Evolutionary conservation across 2,113 vertebrate species (phyloP).

Genomic region (Mirza zaza): DNA sequence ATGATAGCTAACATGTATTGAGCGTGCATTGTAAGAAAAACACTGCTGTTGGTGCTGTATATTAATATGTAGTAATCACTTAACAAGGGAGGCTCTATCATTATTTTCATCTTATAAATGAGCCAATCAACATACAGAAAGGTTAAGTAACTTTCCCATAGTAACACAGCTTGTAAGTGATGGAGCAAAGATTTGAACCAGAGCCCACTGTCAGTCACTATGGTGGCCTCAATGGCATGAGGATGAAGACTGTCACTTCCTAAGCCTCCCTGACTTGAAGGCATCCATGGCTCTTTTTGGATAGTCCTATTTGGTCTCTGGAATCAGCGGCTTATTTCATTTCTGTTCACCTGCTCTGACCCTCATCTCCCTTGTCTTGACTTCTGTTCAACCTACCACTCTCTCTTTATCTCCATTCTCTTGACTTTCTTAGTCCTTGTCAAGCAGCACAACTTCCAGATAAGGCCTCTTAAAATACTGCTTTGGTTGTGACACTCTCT

Average conservation of each 20-base stretch:
- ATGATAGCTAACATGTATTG: neutral
- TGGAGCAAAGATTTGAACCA: neutral
- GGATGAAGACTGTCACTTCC: neutral
- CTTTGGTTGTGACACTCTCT: neutral
- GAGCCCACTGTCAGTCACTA: neutral
- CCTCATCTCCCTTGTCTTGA: neutral
- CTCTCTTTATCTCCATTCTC: neutral
- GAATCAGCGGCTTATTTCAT: neutral
- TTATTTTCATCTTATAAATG: constrained; percentile 30
- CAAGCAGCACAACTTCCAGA: neutral
- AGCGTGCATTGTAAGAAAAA: neutral
- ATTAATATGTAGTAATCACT: neutral
- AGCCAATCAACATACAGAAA: neutral
- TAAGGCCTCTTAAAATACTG: neutral
- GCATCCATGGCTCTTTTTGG: neutral
- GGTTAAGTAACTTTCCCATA: neutral
- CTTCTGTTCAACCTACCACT: neutral
- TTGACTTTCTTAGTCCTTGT: neutral
- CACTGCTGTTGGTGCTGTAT: neutral
- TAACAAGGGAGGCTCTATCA: neutral
- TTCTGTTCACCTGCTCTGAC: neutral
- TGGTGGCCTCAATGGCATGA: neutral
- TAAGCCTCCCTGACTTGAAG: neutral
- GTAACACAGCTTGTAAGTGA: neutral
- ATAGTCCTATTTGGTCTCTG: neutral